Conservation (phyloP, 2,888 invertebrate genomes). For the Thera obeliscata region DNA sequence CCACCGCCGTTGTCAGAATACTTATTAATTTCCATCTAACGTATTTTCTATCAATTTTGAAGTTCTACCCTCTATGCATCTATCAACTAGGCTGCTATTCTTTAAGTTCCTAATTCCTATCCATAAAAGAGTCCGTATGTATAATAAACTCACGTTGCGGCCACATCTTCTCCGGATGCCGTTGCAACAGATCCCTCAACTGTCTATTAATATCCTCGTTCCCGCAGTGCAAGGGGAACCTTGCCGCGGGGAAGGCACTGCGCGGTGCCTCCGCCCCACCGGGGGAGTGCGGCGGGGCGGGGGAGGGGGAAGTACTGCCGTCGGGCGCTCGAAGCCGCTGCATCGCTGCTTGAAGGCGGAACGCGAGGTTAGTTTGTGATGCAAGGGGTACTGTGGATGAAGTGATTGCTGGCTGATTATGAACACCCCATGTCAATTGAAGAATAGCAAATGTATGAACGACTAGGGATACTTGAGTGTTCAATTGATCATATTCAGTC, state of each 20-base stretch:
- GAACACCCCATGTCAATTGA: conserved; percentile 8
- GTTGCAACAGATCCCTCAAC: conserved; percentile 91
- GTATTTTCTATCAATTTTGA: too few relatives aligned
- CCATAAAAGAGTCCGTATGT: not conserved
- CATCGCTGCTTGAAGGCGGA: conserved; percentile 68
- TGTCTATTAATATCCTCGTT: conserved; percentile 87
- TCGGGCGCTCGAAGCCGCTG: conserved; percentile 70
- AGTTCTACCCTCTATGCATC: too few relatives aligned
- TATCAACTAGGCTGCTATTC: too few relatives aligned
- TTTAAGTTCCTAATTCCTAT: not conserved
- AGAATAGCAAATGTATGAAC: not conserved
- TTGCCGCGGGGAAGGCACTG: conserved; percentile 72
- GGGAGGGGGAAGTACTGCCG: conserved; percentile 48
- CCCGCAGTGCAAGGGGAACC: conserved; percentile 81
- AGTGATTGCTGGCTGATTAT: conserved; percentile 57
- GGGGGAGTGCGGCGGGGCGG: conserved; percentile 50
- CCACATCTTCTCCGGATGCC: conserved; percentile 88
- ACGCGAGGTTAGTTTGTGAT: conserved; percentile 39
- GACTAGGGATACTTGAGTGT: not conserved
- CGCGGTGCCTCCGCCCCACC: conserved; percentile 64
- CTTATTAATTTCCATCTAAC: too few relatives aligned
- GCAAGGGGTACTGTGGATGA: conserved; percentile 32
- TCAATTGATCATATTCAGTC: conserved; percentile 9
- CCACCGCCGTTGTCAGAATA: too few relatives aligned
- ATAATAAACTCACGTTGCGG: conserved; percentile 71